Evolutionary conservation across 2,797 vertebrate genomes (phyloP), one percentile per base, ranked within the genome.

Genomic region (Oreochromis grahami): DNA sequence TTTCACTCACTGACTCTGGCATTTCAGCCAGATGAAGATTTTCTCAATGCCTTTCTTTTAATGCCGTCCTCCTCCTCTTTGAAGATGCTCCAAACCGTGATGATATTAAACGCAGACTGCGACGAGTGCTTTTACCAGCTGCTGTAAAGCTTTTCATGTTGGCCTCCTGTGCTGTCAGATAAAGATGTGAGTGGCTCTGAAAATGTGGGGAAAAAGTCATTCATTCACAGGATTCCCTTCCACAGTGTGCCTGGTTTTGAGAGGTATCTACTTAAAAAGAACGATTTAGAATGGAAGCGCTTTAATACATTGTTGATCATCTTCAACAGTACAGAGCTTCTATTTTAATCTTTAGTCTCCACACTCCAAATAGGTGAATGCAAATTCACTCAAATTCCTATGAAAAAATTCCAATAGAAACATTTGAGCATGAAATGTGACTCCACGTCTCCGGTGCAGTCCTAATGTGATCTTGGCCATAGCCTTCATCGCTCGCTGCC

Each of bases 171-270:
- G 2, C 68, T 78, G 79, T 88, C 68, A 79, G n/a, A 79, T 43
- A 29, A 63, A 24, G 29, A 34, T 24, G 79, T 13, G 41, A 53
- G 70, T 26, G 56, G 60, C 43, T 72, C 26, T 72, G 80, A 84
- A 81, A 85, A 89, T 78, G 65, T 80, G 77, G 53, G 83, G 5
- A 83, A 79, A 34, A 91, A 87, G 41, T 86, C 50, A 85, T 84
- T 88, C 87, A 90, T 77, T 50, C 77, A 41, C 5, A 24, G 76
- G 41, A 84, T 83, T 78, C 26, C 4, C 26, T 76, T n/a, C n/a
- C n/a, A 55, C 55, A 78, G 45, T 43, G 36, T n/a, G 60, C 11
- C 45, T 45, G 48, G 11, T 17, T 81, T 58, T 83, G 24, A 80
- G 83, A 83, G 10, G 68, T 26, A 77, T 80, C 77, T 7, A 3